Evolutionary conservation across 2,888 invertebrate species (phyloP).

Genomic region (Arrhopalites spinosus): DNA sequence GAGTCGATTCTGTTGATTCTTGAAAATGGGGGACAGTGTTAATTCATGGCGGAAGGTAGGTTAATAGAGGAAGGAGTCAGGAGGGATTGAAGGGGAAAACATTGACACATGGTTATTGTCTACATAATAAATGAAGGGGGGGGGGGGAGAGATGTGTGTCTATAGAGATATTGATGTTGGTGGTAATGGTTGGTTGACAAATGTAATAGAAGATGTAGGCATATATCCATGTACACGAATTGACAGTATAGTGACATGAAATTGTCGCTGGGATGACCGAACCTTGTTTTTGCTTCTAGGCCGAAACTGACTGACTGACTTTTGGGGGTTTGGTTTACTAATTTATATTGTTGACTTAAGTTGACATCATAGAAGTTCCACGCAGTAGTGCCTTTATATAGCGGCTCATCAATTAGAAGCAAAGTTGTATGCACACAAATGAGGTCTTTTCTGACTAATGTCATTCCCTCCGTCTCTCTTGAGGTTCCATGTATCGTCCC

Average conservation of each 20-base stretch:
- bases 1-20: no score
- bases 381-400: not conserved
- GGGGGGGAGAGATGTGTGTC: not conserved
- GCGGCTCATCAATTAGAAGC: conserved; percentile 3
- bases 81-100: not conserved
- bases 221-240: not conserved
- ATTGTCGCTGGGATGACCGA: not conserved
- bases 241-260: not conserved
- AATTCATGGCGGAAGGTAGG: no score
- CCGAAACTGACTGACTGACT: not conserved
- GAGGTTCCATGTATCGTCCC: no score
- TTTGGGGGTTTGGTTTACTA: conserved; percentile 13
- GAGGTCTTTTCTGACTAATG: conserved; percentile 1
- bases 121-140: not conserved
- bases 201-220: not conserved
- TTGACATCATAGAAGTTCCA: conserved; percentile 1
- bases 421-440: conserved; percentile 2
- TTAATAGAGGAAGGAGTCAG: no score
- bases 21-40: no score
- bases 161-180: not conserved
- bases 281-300: not conserved
- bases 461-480: not conserved
- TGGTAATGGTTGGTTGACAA: not conserved
- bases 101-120: not conserved
- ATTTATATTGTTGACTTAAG: conserved; percentile 22